Conservation (phyloP, 1,140 invertebrate genomes). For the Notospermus geniculatus region DNA sequence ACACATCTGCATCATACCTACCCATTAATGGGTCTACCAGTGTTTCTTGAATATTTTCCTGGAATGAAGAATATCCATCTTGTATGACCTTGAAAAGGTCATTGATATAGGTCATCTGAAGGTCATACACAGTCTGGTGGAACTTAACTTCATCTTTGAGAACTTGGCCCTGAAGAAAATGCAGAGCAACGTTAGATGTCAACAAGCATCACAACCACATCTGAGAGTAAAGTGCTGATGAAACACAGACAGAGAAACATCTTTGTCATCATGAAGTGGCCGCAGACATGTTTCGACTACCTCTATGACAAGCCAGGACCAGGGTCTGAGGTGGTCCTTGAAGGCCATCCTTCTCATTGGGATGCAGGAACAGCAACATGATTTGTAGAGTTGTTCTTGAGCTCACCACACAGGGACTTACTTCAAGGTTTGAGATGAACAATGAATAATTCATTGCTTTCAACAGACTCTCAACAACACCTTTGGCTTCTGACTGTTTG, state of each 20-base stretch:
- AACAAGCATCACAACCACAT: too few species aligned
- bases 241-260: too few species aligned
- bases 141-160: conserved; percentile 42
- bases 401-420: too few species aligned
- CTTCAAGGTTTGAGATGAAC: conserved; percentile 33
- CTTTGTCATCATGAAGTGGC: too few species aligned
- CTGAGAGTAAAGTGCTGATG: not conserved
- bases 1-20: conserved; percentile 26
- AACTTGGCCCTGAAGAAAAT: conserved; percentile 20
- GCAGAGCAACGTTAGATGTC: not conserved
- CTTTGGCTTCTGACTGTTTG: conserved; percentile 26
- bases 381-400: too few species aligned
- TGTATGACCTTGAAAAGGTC: conserved; percentile 31
- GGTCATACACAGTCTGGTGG: conserved; percentile 37
- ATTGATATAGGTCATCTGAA: conserved; percentile 38
- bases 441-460: conserved; percentile 38
- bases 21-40: conserved; percentile 36
- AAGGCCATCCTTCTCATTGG: too few species aligned
- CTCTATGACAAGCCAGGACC: too few species aligned
- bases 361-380: too few species aligned
- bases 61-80: conserved; percentile 35
- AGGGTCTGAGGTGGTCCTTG: too few species aligned
- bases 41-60: conserved; percentile 28
- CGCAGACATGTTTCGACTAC: too few species aligned
- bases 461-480: conserved; percentile 30